These are phyloP conservation scores for Melanchra persicariae DNA, from an alignment of 2,888 invertebrate species.

Conservation along the genomic window DNA sequence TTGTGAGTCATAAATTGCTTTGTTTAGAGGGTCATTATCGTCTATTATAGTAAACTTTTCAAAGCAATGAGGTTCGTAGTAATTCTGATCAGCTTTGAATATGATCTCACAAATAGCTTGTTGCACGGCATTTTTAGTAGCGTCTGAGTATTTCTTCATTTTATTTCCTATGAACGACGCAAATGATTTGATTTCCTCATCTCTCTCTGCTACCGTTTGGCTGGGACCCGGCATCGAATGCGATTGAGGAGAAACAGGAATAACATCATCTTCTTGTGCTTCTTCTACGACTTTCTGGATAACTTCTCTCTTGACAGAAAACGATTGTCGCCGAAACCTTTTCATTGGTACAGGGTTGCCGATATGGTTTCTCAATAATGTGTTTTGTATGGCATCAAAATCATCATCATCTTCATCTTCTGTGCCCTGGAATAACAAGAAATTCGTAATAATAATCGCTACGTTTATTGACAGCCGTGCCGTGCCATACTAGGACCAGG, in stretches of 20 bases:
- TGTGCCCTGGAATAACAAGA: conserved; percentile 34
- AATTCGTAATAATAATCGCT: neutral
- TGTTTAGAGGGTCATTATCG: conserved; percentile 58
- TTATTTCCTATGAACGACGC: conserved; percentile 74
- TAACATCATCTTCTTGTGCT: conserved; percentile 17
- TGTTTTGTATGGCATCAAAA: conserved; percentile 33
- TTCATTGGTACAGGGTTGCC: conserved; percentile 41
- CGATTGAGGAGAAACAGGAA: conserved; percentile 2
- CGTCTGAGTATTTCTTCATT: conserved; percentile 75
- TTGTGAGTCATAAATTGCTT: conserved; percentile 38
- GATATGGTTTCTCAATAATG: conserved; percentile 43
- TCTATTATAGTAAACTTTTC: conserved; percentile 62
- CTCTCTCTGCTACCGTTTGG: conserved; percentile 55
- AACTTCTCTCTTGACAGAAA: conserved; percentile 31
- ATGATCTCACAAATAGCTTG: conserved; percentile 77
- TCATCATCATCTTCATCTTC: conserved; percentile 54
- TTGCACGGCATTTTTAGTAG: conserved; percentile 73
- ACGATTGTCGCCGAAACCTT: conserved; percentile 19
- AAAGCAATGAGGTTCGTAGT: conserved; percentile 62
- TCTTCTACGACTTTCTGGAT: conserved; percentile 22
- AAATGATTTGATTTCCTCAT: conserved; percentile 75
- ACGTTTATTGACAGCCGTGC: neutral
- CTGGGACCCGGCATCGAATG: conserved; percentile 47
- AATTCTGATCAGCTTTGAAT: conserved; percentile 75
- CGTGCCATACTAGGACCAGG: too few species aligned